Evolutionary conservation across 1,140 invertebrate genomes (phyloP).

Genomic region (Apis laboriosa): DNA sequence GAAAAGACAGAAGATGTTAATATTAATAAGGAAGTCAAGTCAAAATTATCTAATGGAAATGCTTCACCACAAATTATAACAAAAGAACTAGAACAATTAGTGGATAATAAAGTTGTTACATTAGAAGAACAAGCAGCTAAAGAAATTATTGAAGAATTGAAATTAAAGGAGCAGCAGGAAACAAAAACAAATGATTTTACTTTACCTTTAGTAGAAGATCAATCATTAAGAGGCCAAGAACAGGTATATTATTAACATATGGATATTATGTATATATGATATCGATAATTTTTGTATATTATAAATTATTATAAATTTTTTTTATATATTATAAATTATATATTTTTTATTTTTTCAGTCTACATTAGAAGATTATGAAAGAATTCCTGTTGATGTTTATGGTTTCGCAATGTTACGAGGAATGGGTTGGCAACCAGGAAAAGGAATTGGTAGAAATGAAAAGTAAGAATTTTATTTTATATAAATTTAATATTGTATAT

Average conservation of each 20-base stretch:
- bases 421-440: slow-evolving; percentile 94
- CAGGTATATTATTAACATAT: slow-evolving; percentile 66
- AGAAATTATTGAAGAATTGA: slow-evolving; percentile 82
- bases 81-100: slow-evolving; percentile 66
- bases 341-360: slow-evolving; percentile 75
- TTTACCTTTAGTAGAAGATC: slow-evolving; percentile 80
- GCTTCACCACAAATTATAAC: background rate
- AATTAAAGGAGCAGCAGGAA: slow-evolving; percentile 72
- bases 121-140: slow-evolving; percentile 83
- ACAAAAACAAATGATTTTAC: slow-evolving; percentile 74
- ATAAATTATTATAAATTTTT: background rate
- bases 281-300: background rate
- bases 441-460: slow-evolving; percentile 85
- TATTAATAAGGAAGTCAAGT: slow-evolving; percentile 60
- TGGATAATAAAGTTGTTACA: slow-evolving; percentile 64
- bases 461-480: slow-evolving; percentile 75
- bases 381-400: slow-evolving; percentile 92
- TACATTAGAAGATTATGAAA: slow-evolving; percentile 93
- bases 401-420: slow-evolving; percentile 95
- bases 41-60: slow-evolving; percentile 52
- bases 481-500: background rate
- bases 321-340: background rate
- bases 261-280: background rate
- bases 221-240: slow-evolving; percentile 83
- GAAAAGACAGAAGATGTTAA: slow-evolving; percentile 24